Base-by-base conservation (phyloP, 1,140 invertebrate species). In the Drosophila guanche region DNA sequence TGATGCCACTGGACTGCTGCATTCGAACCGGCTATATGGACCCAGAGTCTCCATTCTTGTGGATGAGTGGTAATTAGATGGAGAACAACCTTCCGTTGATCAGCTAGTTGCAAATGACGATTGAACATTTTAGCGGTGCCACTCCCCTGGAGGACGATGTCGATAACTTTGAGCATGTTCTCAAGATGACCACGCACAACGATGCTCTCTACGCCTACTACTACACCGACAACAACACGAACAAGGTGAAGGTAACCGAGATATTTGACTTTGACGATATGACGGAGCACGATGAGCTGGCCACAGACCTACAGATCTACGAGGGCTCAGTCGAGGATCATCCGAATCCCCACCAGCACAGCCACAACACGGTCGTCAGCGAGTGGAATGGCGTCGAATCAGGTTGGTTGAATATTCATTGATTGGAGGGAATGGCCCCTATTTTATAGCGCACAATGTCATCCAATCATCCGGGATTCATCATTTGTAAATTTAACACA, bases 161-260 rank as follows among this genome's bases (percentile, higher is more conserved):
- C 52, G 96, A 97, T 84, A 95, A 96, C 2, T 97, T 97, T 90
- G 96, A 98, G 66, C 95, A 97, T 91, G 96, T 97, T 74, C 92
- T 98, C 16, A 94, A 96, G 92, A 95, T 96, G 53, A 96, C 97
- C 5, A 93, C 95, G 33, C 95, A 97, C 70, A 95, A 97, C 90
- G 97, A 98, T 74, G 95, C 97, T 5, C 92, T 97, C 2, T 96
- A 98, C 93, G 95, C 97, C 0, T 98, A 96, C 92, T 97, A 98
- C 92, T 98, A 98, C 86, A 95, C 96, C 85, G 95, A 97, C 84
- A 95, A 96, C 81, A 94, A 96, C 85, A 90, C 89, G 5, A 96
- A 97, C 90, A 95, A 96, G 92, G 94, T 96, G 47, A 96, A 96
- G 91, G 94, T 97, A 61, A 97, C 96, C 2, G 96, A 97, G 92